Percentiles rank a stretch among this genome's conserved stretches.
Conservation (phyloP, 2,113 vertebrate genomes). For the Drymodes brunneopygia region DNA sequence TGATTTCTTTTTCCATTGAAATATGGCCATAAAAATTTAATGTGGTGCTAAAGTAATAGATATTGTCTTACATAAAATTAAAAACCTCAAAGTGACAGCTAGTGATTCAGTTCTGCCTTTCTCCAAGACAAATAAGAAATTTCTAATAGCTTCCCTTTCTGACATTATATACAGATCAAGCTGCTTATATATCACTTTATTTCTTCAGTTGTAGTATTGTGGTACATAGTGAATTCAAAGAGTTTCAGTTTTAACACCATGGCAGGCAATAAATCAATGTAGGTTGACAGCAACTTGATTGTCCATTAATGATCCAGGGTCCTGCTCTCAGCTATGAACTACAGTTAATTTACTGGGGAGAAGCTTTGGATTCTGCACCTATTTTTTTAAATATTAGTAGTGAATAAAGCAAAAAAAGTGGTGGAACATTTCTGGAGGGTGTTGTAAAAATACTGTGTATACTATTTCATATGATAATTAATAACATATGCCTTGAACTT, state of each 20-base stretch:
- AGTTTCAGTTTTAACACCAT: background rate
- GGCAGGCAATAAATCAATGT: background rate
- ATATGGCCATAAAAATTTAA: too few relatives aligned
- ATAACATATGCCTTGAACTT: background rate
- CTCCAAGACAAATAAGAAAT: background rate
- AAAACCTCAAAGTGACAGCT: background rate
- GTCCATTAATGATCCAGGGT: background rate
- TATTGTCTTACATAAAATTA: background rate
- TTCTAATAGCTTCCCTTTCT: background rate
- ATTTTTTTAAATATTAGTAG: background rate
- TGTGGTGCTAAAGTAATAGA: background rate
- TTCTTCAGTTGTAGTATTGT: background rate
- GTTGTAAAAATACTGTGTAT: fast-evolving
- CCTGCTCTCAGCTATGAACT: background rate
- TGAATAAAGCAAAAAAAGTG: background rate
- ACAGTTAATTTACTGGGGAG: background rate
- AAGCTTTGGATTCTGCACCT: background rate
- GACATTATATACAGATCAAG: background rate
- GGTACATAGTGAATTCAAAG: background rate
- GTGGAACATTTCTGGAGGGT: background rate
- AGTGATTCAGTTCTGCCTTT: background rate
- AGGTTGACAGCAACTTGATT: background rate
- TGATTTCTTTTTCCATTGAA: background rate
- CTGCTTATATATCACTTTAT: background rate
- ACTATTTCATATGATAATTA: background rate